Evolutionary conservation across 2,888 invertebrate genomes (phyloP), one percentile per base, ranked within the genome.

Genomic region (Spodoptera littoralis): DNA sequence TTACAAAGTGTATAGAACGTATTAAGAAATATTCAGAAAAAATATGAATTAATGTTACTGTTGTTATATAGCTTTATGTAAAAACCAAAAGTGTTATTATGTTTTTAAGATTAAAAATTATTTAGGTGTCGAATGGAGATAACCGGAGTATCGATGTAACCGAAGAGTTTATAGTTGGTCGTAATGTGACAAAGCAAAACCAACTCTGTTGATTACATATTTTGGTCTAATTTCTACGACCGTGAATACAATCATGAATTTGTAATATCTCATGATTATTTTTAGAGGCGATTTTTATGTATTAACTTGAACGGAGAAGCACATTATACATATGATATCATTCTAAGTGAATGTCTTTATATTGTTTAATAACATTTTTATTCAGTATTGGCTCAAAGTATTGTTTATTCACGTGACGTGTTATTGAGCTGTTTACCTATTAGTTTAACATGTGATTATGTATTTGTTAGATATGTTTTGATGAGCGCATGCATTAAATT

Each of bases 41-140:
- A 85, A 88, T 89, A 91, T 88, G 82, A 81, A 88, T 85, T 79
- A 88, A 90, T 89, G 91, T 93, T 92, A 92, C 90, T 93, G 91
- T 93, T 93, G 92, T 93, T 93, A 92, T 89, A 93, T 90, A 94
- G 93, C 92, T 93, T 92, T 94, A 92, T 91, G 90, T 89, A 87
- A 88, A 91, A 92, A 93, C 93, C 93, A 92, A 94, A 93, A 91
- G 92, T 92, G 93, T 93, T 93, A 92, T 92, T 92, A 92, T 90
- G 92, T 93, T 93, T 90, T 90, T 92, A 92, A 90, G 90, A 85
- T 81, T 83, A 82, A 84, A 81, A 83, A 83, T 83, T 76, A 73
- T 78, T 79, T 79, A 79, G 76, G 58, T 65, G 54, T 82, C 81
- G 80, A 79, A 63, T 76, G 64, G 74, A 76, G 56, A 58, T 77